Conservation (phyloP, 2,888 invertebrate genomes). For the Dioctria rufipes region DNA sequence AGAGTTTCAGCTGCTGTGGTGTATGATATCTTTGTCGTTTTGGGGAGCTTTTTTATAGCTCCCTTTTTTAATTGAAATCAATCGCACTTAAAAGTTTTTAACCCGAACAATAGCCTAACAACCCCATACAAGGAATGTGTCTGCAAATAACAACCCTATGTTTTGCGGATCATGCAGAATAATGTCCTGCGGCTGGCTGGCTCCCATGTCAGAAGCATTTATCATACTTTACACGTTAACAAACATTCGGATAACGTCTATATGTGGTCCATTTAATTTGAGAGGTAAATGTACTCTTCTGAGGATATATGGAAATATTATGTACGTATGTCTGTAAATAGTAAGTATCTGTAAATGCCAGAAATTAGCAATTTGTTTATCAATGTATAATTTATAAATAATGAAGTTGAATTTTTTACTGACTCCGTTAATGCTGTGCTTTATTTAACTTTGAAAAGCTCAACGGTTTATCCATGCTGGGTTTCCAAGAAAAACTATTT, state of each 20-base stretch:
- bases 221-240: conserved; percentile 45
- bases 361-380: conserved; percentile 14
- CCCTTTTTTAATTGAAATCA: conserved; percentile 44
- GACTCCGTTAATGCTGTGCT: conserved; percentile 10
- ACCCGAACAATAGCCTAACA: not conserved
- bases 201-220: conserved; percentile 36
- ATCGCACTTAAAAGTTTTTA: conserved; percentile 40
- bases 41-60: conserved; percentile 23
- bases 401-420: conserved; percentile 33
- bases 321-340: too few relatives aligned
- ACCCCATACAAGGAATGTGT: not conserved
- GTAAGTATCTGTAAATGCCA: not conserved
- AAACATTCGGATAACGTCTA: conserved; percentile 29
- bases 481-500: not conserved
- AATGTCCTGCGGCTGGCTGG: conserved; percentile 49
- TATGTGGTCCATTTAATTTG: not conserved
- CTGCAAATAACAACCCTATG: conserved; percentile 11
- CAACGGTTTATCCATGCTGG: not conserved
- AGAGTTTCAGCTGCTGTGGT: conserved; percentile 16
- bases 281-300: not conserved
- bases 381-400: conserved; percentile 33
- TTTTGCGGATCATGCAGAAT: conserved; percentile 47
- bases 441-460: not conserved
- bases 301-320: not conserved
- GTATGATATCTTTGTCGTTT: conserved; percentile 2